Base-by-base conservation (phyloP, 2,888 invertebrate species). In the Auanema freiburgensis region DNA sequence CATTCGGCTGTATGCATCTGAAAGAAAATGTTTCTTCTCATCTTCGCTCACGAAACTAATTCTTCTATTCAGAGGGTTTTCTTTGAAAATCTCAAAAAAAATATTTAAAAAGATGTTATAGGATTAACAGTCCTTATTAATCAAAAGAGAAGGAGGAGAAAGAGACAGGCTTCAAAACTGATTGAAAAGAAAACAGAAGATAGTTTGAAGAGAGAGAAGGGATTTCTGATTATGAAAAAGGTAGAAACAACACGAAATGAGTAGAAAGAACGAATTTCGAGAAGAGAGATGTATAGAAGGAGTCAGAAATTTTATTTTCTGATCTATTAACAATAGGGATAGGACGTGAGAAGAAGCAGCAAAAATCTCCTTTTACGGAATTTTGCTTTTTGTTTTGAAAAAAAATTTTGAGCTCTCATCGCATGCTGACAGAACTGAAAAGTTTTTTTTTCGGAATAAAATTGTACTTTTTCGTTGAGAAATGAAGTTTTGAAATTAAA, bases 21-120 rank as follows among this genome's bases (percentile, higher is more conserved):
- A 60, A 24, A 12, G 49, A 24, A 50, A n/a, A 14, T 50, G 51
- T 16, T 50, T 50, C 51, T 16, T 50, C 1, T 50, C 23, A 50
- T 50, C 51, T 50, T 24, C 11, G 51, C 16, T 50, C 23, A 16
- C 23, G 16, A 16, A 12, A 50, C 24, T 24, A 50, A 50, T 23
- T 24, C 16, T 24, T 12, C 24, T 50, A 24, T 12, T 12, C 12
- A 23, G 3, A 16, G 16, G 1, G 11, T 12, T 50, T 50, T 24
- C 24, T 50, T 50, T 16, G 51, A 50, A 16, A 46, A 46, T 46
- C 46, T 18, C 46, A 46, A 21, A 21, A 24, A 50, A 24, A 50
- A 11, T 16, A 46, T 50, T 50, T 50, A 23, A 23, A 10, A 33
- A 33, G 33, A 33, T 33, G 33, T 33, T 33, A 33, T 33, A 33